Percentiles rank a stretch among this genome's conserved stretches.
These are phyloP conservation scores for Nesospiza acunhae DNA, from an alignment of 2,113 vertebrate species.

Conservation along the genomic window DNA sequence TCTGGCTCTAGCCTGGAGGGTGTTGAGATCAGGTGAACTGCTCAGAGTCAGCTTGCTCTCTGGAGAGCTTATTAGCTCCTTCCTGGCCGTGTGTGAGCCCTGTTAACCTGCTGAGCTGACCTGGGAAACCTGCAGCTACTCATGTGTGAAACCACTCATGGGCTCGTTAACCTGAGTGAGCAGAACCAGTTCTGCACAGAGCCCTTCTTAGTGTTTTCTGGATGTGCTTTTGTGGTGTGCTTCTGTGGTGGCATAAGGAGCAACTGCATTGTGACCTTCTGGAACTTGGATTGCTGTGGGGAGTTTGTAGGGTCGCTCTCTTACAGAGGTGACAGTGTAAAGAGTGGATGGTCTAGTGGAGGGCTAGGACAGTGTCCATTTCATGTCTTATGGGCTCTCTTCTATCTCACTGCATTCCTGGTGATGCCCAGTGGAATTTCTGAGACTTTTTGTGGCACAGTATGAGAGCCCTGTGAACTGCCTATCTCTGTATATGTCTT, in stretches of 20 bases:
- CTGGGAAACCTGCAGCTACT: neutral
- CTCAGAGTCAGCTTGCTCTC: neutral
- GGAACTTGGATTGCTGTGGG: neutral
- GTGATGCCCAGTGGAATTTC: neutral
- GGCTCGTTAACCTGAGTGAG: neutral
- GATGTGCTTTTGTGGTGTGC: neutral
- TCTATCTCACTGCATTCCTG: neutral
- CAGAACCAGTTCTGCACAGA: neutral
- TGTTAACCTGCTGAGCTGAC: neutral
- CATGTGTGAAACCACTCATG: neutral
- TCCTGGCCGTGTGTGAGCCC: neutral
- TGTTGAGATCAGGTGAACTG: neutral
- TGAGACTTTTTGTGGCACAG: rapidly evolving
- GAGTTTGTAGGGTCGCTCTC: neutral
- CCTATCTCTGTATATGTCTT: neutral
- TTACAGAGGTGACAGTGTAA: neutral
- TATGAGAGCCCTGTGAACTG: neutral
- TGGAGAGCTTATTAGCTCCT: constrained; percentile 20
- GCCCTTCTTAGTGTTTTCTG: neutral
- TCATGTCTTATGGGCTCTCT: neutral
- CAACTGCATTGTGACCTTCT: neutral
- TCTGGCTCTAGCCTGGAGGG: neutral
- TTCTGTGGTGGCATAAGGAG: neutral
- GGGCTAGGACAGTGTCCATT: neutral
- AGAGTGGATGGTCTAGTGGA: neutral